These are phyloP conservation scores for Hydrozoanthus tunicans DNA, from an alignment of 64 coral and sea anemone genomes.

Conservation along the genomic window DNA sequence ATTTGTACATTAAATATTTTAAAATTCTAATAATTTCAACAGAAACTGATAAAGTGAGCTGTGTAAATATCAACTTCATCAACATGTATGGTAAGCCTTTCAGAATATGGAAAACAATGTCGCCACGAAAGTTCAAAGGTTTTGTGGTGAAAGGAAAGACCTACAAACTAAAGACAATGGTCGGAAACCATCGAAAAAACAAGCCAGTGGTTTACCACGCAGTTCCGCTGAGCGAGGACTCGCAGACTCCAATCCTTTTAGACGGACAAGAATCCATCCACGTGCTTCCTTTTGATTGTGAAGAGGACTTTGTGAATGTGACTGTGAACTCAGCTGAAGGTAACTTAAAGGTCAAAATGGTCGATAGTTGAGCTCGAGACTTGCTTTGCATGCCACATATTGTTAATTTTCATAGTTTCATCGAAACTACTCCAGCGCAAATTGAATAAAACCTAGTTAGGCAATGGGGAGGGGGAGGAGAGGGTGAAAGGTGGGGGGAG, in stretches of 20 bases:
- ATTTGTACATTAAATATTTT: background rate
- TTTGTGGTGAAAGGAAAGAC: conserved; percentile 57
- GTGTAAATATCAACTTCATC: conserved; percentile 72
- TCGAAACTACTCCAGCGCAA: no score
- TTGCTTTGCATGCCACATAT: no score
- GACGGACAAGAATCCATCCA: conserved; percentile 61
- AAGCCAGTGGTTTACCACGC: conserved; percentile 71
- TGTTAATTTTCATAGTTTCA: no score
- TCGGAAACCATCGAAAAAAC: conserved; percentile 9
- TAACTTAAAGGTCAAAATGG: background rate
- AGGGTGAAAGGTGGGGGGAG: no score
- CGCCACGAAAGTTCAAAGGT: conserved; percentile 66
- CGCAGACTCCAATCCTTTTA: conserved; percentile 45
- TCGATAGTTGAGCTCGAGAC: no score
- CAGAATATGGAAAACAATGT: conserved; percentile 81
- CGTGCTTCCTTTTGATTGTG: conserved; percentile 70
- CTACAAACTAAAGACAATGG: conserved; percentile 73
- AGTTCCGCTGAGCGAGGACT: conserved; percentile 40
- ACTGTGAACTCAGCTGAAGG: conserved; percentile 16
- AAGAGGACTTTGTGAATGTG: conserved; percentile 65
- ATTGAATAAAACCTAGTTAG: no score
- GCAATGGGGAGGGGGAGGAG: no score
- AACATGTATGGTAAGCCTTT: conserved; percentile 66
- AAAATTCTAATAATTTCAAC: background rate
- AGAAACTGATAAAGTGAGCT: conserved; percentile 35